Evolutionary conservation across 2,797 vertebrate genomes (phyloP).

Genomic region (Onychomys leucogaster): DNA sequence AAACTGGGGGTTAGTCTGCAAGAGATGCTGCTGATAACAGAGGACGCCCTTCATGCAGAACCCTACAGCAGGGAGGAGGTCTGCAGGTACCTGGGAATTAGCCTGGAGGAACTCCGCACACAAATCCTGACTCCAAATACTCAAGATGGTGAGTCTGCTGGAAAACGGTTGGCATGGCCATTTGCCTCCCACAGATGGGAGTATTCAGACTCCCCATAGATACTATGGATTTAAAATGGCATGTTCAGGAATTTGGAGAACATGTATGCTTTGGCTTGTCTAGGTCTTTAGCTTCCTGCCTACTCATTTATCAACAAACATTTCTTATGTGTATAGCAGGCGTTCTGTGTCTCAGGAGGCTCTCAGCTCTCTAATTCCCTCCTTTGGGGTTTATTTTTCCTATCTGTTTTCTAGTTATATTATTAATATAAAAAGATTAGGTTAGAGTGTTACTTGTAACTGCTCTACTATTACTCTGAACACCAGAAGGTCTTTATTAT

Average conservation of each 20-base stretch:
- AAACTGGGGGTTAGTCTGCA: constrained; percentile 91
- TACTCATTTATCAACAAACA: background rate
- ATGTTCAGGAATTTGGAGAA: constrained; percentile 27
- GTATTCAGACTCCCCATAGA: background rate
- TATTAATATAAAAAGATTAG: background rate
- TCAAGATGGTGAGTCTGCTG: constrained; percentile 90
- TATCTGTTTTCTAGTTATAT: background rate
- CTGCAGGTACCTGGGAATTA: constrained; percentile 92
- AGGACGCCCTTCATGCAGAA: constrained; percentile 93
- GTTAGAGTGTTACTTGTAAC: background rate
- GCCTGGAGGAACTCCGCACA: constrained; percentile 89
- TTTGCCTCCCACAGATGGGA: background rate
- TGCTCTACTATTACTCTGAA: background rate
- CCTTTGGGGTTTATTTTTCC: background rate
- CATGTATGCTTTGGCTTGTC: background rate
- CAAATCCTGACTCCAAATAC: constrained; percentile 93
- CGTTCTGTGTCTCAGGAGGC: background rate
- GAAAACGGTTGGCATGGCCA: background rate
- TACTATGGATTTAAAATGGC: constrained; percentile 22
- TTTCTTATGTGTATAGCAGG: background rate
- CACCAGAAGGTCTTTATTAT: background rate
- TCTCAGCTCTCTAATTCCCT: background rate
- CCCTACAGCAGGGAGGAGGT: constrained; percentile 95
- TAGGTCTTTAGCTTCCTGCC: constrained; percentile 28
- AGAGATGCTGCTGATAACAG: constrained; percentile 93